Evolutionary conservation across 2,797 vertebrate species (phyloP).

Genomic region (Schizopygopsis pylzovi): DNA sequence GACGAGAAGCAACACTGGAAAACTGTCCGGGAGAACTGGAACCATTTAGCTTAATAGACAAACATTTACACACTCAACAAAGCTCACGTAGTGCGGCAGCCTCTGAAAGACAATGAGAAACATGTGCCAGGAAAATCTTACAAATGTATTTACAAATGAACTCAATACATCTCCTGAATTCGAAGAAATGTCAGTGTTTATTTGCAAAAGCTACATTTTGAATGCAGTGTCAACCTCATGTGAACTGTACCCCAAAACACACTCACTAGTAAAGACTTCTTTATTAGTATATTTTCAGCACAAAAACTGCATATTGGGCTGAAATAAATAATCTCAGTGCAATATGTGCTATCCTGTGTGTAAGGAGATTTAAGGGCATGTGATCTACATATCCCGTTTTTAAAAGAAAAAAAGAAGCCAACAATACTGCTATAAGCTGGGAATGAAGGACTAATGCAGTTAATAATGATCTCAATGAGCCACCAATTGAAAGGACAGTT

Average conservation of each 20-base stretch:
- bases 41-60: not conserved
- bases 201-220: not conserved
- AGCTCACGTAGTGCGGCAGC: not conserved
- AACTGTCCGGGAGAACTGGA: not conserved
- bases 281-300: conserved; percentile 22
- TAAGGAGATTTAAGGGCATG: not conserved
- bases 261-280: not conserved
- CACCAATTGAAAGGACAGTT: not conserved
- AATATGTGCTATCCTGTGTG: not conserved
- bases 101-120: conserved; percentile 14
- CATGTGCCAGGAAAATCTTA: conserved; percentile 21
- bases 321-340: conserved; percentile 3
- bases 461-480: not conserved
- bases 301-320: not conserved
- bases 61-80: conserved; percentile 14
- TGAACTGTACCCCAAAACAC: not conserved
- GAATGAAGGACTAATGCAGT: not conserved
- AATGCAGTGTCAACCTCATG: not conserved
- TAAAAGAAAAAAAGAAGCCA: not conserved
- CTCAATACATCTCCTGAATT: not conserved
- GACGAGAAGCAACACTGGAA: not conserved
- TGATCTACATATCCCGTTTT: not conserved
- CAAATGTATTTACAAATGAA: not conserved
- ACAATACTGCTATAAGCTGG: not conserved
- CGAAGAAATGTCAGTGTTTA: not conserved